Conservation (phyloP, 2,888 invertebrate genomes). For the Agrotis clavis region DNA sequence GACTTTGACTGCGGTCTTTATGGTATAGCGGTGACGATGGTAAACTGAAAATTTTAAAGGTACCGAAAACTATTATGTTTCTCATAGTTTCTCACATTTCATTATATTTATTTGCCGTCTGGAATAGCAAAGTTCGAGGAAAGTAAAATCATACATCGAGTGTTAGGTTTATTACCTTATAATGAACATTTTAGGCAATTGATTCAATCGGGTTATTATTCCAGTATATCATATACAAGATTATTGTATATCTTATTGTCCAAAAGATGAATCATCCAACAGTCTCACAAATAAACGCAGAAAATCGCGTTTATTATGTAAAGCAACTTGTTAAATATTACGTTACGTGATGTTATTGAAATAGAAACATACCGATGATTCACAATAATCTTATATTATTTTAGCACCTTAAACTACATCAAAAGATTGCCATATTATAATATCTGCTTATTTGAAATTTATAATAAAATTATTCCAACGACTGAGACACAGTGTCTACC, state of each 20-base stretch:
- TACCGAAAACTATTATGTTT: constrained; percentile 13
- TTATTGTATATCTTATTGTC: background rate
- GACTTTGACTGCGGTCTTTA: constrained; percentile 17
- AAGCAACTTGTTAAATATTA: constrained; percentile 42
- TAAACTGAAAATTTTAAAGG: constrained; percentile 4
- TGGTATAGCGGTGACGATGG: constrained; percentile 9
- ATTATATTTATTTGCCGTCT: background rate
- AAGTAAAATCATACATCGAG: background rate
- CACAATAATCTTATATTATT: constrained; percentile 15
- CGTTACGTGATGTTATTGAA: constrained; percentile 39
- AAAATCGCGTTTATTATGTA: constrained; percentile 30
- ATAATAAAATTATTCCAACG: constrained; percentile 48
- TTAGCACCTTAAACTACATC: constrained; percentile 6
- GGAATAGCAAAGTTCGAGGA: background rate
- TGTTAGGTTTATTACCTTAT: background rate
- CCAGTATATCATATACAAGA: no score
- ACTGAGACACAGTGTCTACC: constrained; percentile 62
- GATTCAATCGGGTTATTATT: background rate
- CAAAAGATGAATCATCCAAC: constrained; percentile 12
- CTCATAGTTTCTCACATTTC: no score
- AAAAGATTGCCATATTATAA: constrained; percentile 30
- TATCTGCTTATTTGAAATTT: constrained; percentile 34
- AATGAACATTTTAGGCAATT: background rate
- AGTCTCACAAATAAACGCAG: constrained; percentile 8
- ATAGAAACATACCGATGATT: constrained; percentile 49